Percentiles rank a stretch among this genome's conserved stretches.
phyloP scores from a whole-genome alignment of 2,888 invertebrate species.

The Apeira syringaria region DNA sequence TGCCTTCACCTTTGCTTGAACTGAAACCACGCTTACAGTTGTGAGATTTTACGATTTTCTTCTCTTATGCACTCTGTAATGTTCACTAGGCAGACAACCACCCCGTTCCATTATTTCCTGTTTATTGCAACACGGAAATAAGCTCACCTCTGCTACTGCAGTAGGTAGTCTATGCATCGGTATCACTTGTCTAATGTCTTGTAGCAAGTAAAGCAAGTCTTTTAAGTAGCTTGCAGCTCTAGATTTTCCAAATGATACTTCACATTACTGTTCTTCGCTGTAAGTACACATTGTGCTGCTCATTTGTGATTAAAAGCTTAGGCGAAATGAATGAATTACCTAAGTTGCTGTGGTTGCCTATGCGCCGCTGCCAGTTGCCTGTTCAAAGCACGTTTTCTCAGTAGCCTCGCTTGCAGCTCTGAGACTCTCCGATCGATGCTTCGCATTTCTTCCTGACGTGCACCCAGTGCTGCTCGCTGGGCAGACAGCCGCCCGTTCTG shows the following conservation, averaged over 20 bases:
- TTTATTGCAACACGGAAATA: background rate
- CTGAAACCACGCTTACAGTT: no score
- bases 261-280: conserved; percentile 97
- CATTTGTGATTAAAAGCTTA: no score
- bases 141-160: conserved; percentile 43
- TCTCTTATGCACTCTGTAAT: no score
- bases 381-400: conserved; percentile 94
- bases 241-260: conserved; percentile 96
- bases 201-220: conserved; percentile 93
- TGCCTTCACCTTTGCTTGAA: no score
- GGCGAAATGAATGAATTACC: no score
- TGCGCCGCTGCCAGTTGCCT: conserved; percentile 82
- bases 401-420: conserved; percentile 95
- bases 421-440: conserved; percentile 96
- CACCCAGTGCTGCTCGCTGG: conserved; percentile 94
- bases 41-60: no score
- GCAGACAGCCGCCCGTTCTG: conserved; percentile 95
- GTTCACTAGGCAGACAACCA: no score
- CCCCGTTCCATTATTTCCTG: no score
- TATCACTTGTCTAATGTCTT: conserved; percentile 87
- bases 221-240: conserved; percentile 96
- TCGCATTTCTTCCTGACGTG: conserved; percentile 95
- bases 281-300: conserved; percentile 92
- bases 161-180: conserved; percentile 74
- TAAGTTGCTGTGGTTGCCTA: conserved; percentile 70